Evolutionary conservation across 2,888 invertebrate species (phyloP), one percentile per base, ranked within the genome.

Genomic region (Drosophila flavopinicola): DNA sequence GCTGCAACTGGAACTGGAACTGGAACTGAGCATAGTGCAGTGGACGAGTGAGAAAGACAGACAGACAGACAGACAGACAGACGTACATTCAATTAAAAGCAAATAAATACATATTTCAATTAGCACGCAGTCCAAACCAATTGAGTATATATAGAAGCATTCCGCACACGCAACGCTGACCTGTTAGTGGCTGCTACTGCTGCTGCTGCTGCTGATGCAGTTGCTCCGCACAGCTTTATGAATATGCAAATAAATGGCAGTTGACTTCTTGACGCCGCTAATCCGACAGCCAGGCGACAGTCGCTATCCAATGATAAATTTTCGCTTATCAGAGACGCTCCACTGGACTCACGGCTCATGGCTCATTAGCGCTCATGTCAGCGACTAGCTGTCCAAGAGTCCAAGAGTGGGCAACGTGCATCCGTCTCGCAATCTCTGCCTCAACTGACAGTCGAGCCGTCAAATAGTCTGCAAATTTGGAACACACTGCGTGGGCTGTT

Each of bases 361-460:
- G 63, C 74, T 83, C 85, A 85, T 79, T 80, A 85, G 74, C 59
- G 68, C 39, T 30, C 61, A 63, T 65, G 80, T 77, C 77, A 65
- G 60, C 76, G 73, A 59, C 63, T 71, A 53, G 48, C 64, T 53
- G 33, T 52, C 53, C 39, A 48, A 61, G 35, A 37, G 47, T 47
- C 37, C 41, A 44, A 47, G 63, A 49, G 56, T 56, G 65, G 54
- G 66, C 61, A 52, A 38, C 32, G 27, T 25, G 29, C 48, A 49
- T 48, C 39, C 10, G 38, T 27, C 49, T 11, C 25, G 6, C 30
- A 23, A 9, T n/a, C n/a, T n/a, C n/a, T n/a, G 7, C 37, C 15
- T 44, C 29, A 37, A 39, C 17, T 35, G 25, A 32, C 49, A 64
- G 51, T 65, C 33, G 32, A 27, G 53, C 33, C 30, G 30, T 20